Percentiles rank a stretch among this genome's conserved stretches.
Evolutionary conservation across 2,888 invertebrate genomes (phyloP).

Genomic region (Dermolepida albohirtum): DNA sequence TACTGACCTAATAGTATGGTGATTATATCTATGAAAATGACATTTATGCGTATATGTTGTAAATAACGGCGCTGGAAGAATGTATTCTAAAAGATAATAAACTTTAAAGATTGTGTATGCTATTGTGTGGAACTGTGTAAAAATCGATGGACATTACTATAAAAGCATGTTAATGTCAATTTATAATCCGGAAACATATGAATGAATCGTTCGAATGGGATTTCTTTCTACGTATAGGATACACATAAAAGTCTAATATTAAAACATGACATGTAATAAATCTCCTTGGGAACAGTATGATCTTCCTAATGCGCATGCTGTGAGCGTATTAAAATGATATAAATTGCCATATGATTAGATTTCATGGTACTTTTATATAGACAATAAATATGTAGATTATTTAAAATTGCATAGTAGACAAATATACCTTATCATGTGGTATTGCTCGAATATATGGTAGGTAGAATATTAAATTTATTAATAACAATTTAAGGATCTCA

Average conservation of each 20-base stretch:
- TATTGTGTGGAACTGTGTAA: conserved; percentile 3
- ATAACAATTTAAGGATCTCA: not conserved
- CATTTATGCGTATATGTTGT: conserved; percentile 3
- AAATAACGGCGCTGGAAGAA: conserved; percentile 1
- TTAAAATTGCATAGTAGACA: no score
- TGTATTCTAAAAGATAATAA: conserved; percentile 5
- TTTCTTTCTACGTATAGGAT: conserved; percentile 2
- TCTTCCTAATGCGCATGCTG: conserved; percentile 29
- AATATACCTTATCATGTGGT: no score
- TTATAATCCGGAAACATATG: conserved; percentile 35
- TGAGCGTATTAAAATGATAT: conserved; percentile 39
- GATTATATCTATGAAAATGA: conserved; percentile 12
- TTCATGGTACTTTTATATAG: conserved; percentile 14
- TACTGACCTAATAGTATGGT: conserved; percentile 20
- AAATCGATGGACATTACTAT: conserved; percentile 5
- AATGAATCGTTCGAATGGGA: conserved; percentile 20
- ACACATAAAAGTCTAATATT: conserved; percentile 38
- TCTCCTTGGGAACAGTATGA: conserved; percentile 30
- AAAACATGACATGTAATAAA: conserved; percentile 42
- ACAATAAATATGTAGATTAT: no score
- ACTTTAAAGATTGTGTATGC: conserved; percentile 1
- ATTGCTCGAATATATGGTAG: no score
- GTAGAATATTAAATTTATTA: not conserved
- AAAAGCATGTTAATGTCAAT: conserved; percentile 25
- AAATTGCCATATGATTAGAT: conserved; percentile 37